Evolutionary conservation across 2,888 invertebrate genomes (phyloP).

Genomic region (Phortica okadai): DNA sequence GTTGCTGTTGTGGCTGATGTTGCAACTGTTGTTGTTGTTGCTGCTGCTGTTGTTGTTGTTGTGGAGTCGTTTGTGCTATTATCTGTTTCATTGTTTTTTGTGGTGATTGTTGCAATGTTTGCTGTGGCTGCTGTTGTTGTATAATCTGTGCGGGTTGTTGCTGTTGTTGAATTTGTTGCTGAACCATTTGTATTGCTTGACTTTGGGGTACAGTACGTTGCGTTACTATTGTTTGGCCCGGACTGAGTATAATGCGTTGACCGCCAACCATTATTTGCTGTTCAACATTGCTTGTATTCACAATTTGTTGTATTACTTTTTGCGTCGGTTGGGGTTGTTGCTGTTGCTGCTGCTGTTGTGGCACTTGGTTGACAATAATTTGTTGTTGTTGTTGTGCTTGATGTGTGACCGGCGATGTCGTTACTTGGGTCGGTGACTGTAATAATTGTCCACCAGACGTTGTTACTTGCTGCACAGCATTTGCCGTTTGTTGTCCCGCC

Average conservation of each 20-base stretch:
- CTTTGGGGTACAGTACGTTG: conserved; percentile 73
- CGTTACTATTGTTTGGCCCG: conserved; percentile 76
- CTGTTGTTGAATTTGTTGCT: conserved; percentile 59
- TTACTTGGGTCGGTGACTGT: conserved; percentile 38
- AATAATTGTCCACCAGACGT: conserved; percentile 57
- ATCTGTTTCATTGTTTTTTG: conserved; percentile 65
- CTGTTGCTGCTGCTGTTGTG: conserved; percentile 38
- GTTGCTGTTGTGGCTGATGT: conserved; percentile 56
- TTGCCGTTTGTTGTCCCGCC: conserved; percentile 51
- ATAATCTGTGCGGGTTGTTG: conserved; percentile 55
- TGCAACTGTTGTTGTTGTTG: conserved; percentile 50
- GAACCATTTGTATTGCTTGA: conserved; percentile 64
- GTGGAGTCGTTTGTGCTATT: conserved; percentile 60
- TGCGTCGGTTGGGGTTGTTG: conserved; percentile 63
- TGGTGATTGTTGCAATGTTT: conserved; percentile 58
- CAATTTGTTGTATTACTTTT: conserved; percentile 76
- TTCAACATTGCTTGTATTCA: conserved; percentile 75
- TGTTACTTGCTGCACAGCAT: conserved; percentile 49
- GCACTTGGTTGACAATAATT: conserved; percentile 58
- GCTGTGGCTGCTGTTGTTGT: conserved; percentile 66
- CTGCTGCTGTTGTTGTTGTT: conserved; percentile 50
- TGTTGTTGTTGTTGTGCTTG: conserved; percentile 54
- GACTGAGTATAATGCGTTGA: conserved; percentile 75
- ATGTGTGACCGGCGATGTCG: conserved; percentile 36
- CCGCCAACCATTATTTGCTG: conserved; percentile 76